Conservation (phyloP, 2,113 vertebrate species). For the Mirounga angustirostris region DNA sequence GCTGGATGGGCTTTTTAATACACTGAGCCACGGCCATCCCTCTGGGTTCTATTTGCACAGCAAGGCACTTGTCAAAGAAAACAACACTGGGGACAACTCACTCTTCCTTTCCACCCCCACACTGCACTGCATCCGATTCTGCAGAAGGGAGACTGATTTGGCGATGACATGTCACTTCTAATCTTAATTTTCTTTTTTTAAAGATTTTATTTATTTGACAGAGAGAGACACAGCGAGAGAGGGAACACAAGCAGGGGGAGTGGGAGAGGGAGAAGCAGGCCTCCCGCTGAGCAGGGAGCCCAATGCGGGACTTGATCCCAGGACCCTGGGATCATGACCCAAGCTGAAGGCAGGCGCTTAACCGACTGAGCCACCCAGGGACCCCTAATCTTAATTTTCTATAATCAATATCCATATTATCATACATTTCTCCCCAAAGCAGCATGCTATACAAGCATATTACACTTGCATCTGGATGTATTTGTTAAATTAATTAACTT, state of each 20-base stretch:
- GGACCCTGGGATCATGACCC: background rate
- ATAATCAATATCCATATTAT: conserved; percentile 81
- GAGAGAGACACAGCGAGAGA: too few species aligned
- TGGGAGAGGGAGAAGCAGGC: background rate
- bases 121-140: background rate
- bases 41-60: conserved; percentile 57
- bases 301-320: too few species aligned
- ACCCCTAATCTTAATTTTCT: conserved; percentile 82
- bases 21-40: background rate
- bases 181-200: conserved; percentile 80
- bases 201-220: background rate
- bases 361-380: background rate
- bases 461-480: background rate
- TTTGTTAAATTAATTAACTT: conserved; percentile 40
- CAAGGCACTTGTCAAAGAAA: conserved; percentile 73
- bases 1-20: background rate
- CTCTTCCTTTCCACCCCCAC: conserved; percentile 69
- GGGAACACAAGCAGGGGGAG: background rate
- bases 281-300: too few species aligned
- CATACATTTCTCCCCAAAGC: conserved; percentile 62
- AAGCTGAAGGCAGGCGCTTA: background rate
- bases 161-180: conserved; percentile 80
- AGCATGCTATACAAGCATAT: background rate
- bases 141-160: conserved; percentile 76
- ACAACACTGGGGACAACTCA: conserved; percentile 80